Percentiles rank a stretch among this genome's conserved stretches.
Conservation (phyloP, 2,888 invertebrate genomes). For the Cephus sareptanus region DNA sequence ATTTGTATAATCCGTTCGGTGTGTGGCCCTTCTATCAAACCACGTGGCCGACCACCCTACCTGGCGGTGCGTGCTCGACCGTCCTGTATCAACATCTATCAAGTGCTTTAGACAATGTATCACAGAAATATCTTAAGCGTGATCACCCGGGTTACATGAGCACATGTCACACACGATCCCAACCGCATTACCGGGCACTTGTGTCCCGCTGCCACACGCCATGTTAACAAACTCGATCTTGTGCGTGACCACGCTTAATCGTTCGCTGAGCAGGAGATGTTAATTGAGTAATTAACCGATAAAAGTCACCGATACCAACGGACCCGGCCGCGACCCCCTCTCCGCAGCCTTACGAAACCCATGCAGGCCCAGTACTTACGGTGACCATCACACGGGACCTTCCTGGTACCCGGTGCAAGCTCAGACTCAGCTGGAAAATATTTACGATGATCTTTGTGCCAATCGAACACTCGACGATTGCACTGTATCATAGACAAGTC, state of each 20-base stretch:
- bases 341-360: not conserved
- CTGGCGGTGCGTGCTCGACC: not conserved
- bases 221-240: constrained; percentile 27
- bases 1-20: constrained; percentile 3
- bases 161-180: constrained; percentile 29
- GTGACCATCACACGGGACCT: not conserved
- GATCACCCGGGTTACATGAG: constrained; percentile 19
- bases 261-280: constrained; percentile 25
- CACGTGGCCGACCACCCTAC: not conserved
- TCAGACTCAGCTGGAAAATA: not conserved
- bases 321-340: not conserved
- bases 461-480: not conserved
- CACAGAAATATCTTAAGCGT: constrained; percentile 17
- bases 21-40: constrained; percentile 1
- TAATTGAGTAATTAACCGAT: constrained; percentile 24
- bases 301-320: not conserved
- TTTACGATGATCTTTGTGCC: not conserved
- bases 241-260: constrained; percentile 18
- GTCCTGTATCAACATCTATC: constrained; percentile 1
- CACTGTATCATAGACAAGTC: not conserved
- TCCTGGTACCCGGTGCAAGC: not conserved
- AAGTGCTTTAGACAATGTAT: constrained; percentile 17
- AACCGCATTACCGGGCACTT: constrained; percentile 28
- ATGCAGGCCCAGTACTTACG: not conserved
- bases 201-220: constrained; percentile 22